These are phyloP conservation scores for Protosalanx chinensis DNA, from an alignment of 2,797 vertebrate genomes.

Conservation along the genomic window DNA sequence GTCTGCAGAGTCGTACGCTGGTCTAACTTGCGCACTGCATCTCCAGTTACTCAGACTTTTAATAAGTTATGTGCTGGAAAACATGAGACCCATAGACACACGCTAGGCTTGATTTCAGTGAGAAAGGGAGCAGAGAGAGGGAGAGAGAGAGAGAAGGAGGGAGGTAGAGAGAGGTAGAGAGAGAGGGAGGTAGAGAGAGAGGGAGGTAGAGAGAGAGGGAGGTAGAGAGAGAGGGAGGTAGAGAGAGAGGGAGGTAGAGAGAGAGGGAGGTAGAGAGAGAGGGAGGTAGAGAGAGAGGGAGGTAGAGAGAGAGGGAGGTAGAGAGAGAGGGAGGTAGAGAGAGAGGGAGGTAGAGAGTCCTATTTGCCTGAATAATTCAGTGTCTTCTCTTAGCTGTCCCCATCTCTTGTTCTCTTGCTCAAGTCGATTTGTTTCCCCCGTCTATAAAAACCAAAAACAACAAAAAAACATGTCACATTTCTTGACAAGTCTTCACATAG, in stretches of 20 bases:
- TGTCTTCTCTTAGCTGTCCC: conserved; percentile 14
- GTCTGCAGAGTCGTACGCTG: conserved; percentile 35
- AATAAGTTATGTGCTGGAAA: conserved; percentile 68
- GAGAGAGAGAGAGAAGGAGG: conserved; percentile 6
- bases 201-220: too few species aligned
- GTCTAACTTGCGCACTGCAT: conserved; percentile 56
- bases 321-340: too few species aligned
- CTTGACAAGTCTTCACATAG: neutral
- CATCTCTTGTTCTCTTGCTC: conserved; percentile 25
- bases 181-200: too few species aligned
- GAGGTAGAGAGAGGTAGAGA: conserved; percentile 28
- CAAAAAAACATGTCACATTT: too few species aligned
- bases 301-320: too few species aligned
- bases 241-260: conserved; percentile 15
- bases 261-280: conserved; percentile 18
- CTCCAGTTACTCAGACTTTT: conserved; percentile 61
- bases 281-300: conserved; percentile 38
- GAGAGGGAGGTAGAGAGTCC: conserved; percentile 43
- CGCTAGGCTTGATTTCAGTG: conserved; percentile 49
- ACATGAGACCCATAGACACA: conserved; percentile 53
- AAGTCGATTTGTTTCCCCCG: neutral
- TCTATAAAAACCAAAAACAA: neutral
- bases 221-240: conserved; percentile 27
- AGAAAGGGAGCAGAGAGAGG: conserved; percentile 33
- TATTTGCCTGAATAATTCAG: conserved; percentile 71